phyloP scores from a whole-genome alignment of 1,140 invertebrate genomes.

The Rhyacophila brunnea region DNA sequence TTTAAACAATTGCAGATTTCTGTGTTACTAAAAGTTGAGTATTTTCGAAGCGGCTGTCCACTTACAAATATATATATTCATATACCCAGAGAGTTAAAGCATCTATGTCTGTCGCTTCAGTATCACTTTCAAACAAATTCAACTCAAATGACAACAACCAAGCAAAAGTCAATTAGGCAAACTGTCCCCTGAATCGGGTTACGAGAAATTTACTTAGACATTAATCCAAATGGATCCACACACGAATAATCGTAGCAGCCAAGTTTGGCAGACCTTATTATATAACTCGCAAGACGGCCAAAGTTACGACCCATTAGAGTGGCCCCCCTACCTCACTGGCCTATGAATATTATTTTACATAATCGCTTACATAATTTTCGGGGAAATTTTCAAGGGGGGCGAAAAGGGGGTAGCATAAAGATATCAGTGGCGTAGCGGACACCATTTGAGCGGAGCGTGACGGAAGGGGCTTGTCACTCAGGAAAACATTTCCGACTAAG shows the following conservation, averaged over 20 bases:
- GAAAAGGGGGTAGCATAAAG: constrained; percentile 26
- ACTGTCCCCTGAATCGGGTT: constrained; percentile 1
- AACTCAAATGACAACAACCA: background rate
- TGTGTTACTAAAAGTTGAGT: too few species aligned
- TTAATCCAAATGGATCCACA: too few species aligned
- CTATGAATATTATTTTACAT: constrained; percentile 34
- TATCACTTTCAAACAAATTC: too few species aligned
- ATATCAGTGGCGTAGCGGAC: constrained; percentile 21
- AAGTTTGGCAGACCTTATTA: constrained; percentile 7
- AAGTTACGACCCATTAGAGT: constrained; percentile 25
- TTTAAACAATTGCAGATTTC: too few species aligned
- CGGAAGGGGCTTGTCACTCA: too few species aligned
- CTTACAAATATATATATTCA: too few species aligned
- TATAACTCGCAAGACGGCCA: constrained; percentile 15
- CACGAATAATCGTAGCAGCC: too few species aligned
- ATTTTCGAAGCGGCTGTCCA: too few species aligned
- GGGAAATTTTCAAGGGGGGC: background rate
- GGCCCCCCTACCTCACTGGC: constrained; percentile 5
- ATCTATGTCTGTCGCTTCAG: too few species aligned
- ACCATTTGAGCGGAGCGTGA: too few species aligned
- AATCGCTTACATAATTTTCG: constrained; percentile 31
- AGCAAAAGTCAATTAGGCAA: constrained; percentile 11
- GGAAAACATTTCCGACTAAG: too few species aligned
- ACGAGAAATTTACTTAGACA: background rate
- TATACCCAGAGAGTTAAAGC: too few species aligned